Base-by-base conservation (phyloP, 2,113 vertebrate genomes). In the Carollia perspicillata region DNA sequence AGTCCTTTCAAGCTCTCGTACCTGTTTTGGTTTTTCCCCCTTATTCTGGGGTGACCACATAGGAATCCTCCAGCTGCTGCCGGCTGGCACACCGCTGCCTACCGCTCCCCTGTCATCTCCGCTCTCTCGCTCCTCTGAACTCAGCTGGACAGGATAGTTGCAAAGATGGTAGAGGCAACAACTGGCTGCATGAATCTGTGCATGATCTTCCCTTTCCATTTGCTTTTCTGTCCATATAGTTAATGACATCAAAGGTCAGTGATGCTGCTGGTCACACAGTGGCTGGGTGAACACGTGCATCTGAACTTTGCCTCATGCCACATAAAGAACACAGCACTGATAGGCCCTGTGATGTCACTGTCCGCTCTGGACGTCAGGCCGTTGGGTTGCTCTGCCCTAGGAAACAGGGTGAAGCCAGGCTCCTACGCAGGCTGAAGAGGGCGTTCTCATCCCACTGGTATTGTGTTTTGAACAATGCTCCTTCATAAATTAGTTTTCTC, bases 401-500 rank as follows among this genome's bases (percentile, higher is more conserved):
- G 74, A 66, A 77, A 66, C 6, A 80, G 55, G 30, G 47, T 69
- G 20, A 69, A 65, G 65, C 53, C 40, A 35, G 53, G 26, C 47
- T 40, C 35, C 55, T 33, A 4, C 1, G 2, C 12, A 84, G 47
- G 35, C 51, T 74, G 37, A 55, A 55, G 44, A 94, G 83, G 40
- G 13, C 17, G 53, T 81, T 94, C 65, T 94, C 55, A 60, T 72
- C 37, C 69, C 11, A 88, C 74, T 35, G 81, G 60, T 91, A 49
- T 93, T 12, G 4, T 37, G 33, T 89, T 68, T 93, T 49, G 69
- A 95, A 84, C 9, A 87, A 35, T 26, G 40, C 71, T 53, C 26
- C 40, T 75, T 65, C 37, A 86, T 55, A 87, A 92, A 87, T 93
- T 89, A 79, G 55, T 71, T 84, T 77, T 88, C 89, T 30, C 3